Evolutionary conservation across 2,888 invertebrate genomes (phyloP), one percentile per base, ranked within the genome.

Genomic region (Luperina testacea): DNA sequence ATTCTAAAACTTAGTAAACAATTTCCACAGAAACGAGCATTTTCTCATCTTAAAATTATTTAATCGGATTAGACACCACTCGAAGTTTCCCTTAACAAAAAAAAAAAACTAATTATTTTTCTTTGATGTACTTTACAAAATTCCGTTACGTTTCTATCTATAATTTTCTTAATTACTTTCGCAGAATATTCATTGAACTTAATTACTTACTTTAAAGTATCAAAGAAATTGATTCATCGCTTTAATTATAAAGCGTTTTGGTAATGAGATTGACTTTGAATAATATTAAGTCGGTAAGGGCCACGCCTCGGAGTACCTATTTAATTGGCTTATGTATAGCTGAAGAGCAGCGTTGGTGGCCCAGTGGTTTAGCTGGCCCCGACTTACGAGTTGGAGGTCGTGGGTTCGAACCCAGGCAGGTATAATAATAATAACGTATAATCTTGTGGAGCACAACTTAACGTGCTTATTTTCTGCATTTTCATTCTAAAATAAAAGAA

Each of bases 141-240:
- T 65, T 79, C 48, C 15, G 4, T 61, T 57, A 53, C 45, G 57
- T 57, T 53, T 57, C 59, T 48, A 48, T 48, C 51, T 68, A 69
- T 53, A 48, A 53, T 80, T 59, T 80, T 67, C 63, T 70, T 71
- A 75, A 80, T 84, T 67, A 67, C 65, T 71, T 71, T 71, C 15
- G 27, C 20, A 45, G 42, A 71, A 71, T 53, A 71, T 80, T 80
- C 20, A 70, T 71, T 75, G 61, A 53, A 73, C 77, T 80, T 5
- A 59, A 81, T 83, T 9, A 59, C 73, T 81, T 81, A 57, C 38
- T 70, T 72, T 32, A 15, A 61, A 80, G 80, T 71, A 59, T 71
- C 51, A 85, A 81, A 73, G 32, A 67, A 73, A 83, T 81, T 67
- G 67, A 81, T 84, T 76, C 72, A 63, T 77, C 32, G 61, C 61